Evolutionary conservation across 2,113 vertebrate genomes (phyloP), one percentile per base, ranked within the genome.

Genomic region (Syrrhaptes paradoxus): DNA sequence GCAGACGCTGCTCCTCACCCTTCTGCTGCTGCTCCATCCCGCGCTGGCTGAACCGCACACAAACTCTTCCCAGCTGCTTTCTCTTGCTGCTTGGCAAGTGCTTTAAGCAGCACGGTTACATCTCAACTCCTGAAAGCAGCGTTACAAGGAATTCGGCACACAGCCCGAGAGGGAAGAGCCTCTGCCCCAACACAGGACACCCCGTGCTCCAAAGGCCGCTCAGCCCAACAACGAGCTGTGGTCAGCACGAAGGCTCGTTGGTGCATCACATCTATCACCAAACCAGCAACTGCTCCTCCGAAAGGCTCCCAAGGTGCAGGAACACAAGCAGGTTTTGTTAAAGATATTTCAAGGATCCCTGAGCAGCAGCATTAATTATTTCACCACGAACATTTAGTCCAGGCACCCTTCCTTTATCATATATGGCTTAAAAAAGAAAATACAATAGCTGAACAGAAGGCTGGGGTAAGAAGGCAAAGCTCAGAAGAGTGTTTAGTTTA

Each of bases 1-100:
- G 13, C 93, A 86, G 34, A 26, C 24, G 8, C 58, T 21, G 65
- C 78, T 66, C 51, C 26, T 57, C 11, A 4, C 79, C 85, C 34
- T 24, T 65, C 51, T 63, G 8, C 66, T 62, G 80, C 80, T 38
- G 67, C 83, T 87, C 8, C 3, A 14, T 25, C 4, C 87, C 7
- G n/a, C 34, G 65, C 82, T 26, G 6, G 51, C 51, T 67, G 11
- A 82, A 17, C 61, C 2, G 2, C 3, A 18, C 9, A 3, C 4
- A 38, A 65, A 65, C 68, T 25, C 59, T 36, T 17, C 58, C 24
- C 49, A 38, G 32, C 41, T 52, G 8, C 66, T 5, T 28, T 15
- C 32, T 51, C 7, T 4, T 43, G 18, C 7, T 4, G 2, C 11
- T 20, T 14, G n/a, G 6, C 0, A 1, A 66, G 46, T 20, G 61